phyloP scores from a whole-genome alignment of 1,140 invertebrate genomes.

The Orchestia grillus region DNA sequence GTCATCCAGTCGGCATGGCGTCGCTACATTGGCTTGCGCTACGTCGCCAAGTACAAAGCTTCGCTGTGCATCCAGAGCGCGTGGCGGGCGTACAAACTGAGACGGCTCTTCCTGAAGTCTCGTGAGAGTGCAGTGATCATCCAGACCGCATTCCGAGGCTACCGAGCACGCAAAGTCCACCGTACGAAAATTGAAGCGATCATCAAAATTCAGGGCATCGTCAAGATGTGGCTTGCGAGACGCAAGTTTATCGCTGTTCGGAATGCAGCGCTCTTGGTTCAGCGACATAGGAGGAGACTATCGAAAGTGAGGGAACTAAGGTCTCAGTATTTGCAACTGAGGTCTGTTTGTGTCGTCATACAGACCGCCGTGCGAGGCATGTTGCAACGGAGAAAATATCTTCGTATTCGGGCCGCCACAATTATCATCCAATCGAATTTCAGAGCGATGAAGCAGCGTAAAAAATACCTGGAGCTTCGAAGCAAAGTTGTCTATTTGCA shows the following conservation, averaged over 20 bases:
- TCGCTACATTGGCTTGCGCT: slow-evolving; percentile 41
- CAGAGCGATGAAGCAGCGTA: slow-evolving; percentile 58
- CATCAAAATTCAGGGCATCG: slow-evolving; percentile 41
- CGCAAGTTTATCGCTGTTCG: background rate
- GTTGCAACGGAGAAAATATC: slow-evolving; percentile 50
- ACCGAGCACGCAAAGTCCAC: slow-evolving; percentile 55
- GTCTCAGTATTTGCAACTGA: slow-evolving; percentile 59
- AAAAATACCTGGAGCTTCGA: background rate
- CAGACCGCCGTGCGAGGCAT: slow-evolving; percentile 58
- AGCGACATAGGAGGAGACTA: slow-evolving; percentile 57
- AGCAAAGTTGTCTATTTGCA: background rate
- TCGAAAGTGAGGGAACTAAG: slow-evolving; percentile 30
- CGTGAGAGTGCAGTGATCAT: slow-evolving; percentile 54
- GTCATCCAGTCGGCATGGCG: slow-evolving; percentile 60
- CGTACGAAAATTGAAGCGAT: background rate
- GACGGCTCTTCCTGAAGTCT: slow-evolving; percentile 55
- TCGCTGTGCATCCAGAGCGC: slow-evolving; percentile 59
- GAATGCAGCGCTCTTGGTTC: slow-evolving; percentile 27
- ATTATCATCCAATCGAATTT: slow-evolving; percentile 59
- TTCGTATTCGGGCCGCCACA: slow-evolving; percentile 22
- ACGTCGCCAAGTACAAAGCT: slow-evolving; percentile 58
- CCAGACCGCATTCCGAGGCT: slow-evolving; percentile 58
- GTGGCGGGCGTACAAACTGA: slow-evolving; percentile 59
- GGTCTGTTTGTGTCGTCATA: slow-evolving; percentile 54
- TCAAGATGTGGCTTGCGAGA: slow-evolving; percentile 29